Conservation (phyloP, 2,888 invertebrate species). For the Spilosoma lubricipeda region DNA sequence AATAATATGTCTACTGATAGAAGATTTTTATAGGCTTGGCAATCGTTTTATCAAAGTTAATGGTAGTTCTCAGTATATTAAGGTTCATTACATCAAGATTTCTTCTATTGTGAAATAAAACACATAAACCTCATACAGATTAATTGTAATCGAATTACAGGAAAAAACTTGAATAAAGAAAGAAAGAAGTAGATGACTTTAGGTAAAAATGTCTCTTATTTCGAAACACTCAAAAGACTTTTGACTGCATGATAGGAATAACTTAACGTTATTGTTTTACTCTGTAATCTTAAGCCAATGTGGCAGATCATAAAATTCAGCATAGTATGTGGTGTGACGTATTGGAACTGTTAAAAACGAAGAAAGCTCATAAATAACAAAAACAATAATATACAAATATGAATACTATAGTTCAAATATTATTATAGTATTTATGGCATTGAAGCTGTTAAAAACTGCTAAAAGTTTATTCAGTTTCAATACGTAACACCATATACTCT, state of each 20-base stretch:
- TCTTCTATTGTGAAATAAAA: not conserved
- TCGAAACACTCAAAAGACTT: not conserved
- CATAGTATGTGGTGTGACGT: not conserved
- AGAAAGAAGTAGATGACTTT: not conserved
- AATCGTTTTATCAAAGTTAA: not conserved
- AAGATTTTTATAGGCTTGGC: not conserved
- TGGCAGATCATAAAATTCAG: not conserved
- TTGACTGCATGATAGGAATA: not conserved
- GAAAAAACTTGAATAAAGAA: not conserved
- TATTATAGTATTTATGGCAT: too few species aligned
- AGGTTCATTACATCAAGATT: not conserved
- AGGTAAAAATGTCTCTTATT: not conserved
- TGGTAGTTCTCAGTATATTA: not conserved
- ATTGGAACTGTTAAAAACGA: not conserved
- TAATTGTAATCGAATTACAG: not conserved
- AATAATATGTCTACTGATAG: not conserved
- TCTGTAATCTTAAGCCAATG: not conserved
- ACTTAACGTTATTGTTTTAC: not conserved
- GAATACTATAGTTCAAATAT: too few species aligned
- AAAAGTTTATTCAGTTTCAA: too few species aligned
- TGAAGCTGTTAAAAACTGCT: too few species aligned
- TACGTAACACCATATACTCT: not conserved
- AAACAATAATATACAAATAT: too few species aligned
- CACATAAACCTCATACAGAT: not conserved
- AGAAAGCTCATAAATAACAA: too few species aligned